Base-by-base conservation (phyloP, 2,888 invertebrate genomes). In the Sturmia bella region DNA sequence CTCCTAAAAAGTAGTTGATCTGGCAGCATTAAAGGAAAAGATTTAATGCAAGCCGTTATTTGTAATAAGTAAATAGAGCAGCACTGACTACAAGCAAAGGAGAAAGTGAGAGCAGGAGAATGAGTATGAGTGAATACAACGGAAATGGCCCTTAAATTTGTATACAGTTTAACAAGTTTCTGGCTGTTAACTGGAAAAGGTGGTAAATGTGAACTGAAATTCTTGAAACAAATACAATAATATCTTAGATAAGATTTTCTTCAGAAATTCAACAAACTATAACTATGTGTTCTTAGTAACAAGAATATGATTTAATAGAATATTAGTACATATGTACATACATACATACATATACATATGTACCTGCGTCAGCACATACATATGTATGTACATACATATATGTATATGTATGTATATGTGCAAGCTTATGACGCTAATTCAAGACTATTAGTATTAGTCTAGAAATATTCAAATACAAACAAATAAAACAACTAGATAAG, bases 101-200 rank as follows among this genome's bases (percentile, higher is more conserved):
- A 56, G 24, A 52, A 66, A 19, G 19, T 15, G 61, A 78, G 37
- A 45, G 2, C 17, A 24, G 48, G 48, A 56, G 39, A 43, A 12
- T 54, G 41, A 56, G 63, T n/a, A n/a, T 61, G 50, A 64, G 13
- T 56, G 50, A 64, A 13, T 56, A 15, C 41, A 77, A 41, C 80
- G 80, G 80, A 73, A 76, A 72, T 56, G 41, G 43, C 13, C 13
- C 21, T 59, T 64, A 32, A 57, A 52, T 24, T n/a, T 43, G n/a
- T 50, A 24, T 50, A 41, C 39, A 15, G 13, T 24, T 50, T 50
- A n/a, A 0, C 9, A 2, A 24, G 19, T 11, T n/a, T 61, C 45
- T 27, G 11, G 2, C 17, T 21, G 43, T 45, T 32, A 15, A 45
- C 17, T 15, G 11, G 6, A 17, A 21, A 61, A 15, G 11, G 48